phyloP scores from a whole-genome alignment of 1,140 invertebrate species.

The Batillaria attramentaria region DNA sequence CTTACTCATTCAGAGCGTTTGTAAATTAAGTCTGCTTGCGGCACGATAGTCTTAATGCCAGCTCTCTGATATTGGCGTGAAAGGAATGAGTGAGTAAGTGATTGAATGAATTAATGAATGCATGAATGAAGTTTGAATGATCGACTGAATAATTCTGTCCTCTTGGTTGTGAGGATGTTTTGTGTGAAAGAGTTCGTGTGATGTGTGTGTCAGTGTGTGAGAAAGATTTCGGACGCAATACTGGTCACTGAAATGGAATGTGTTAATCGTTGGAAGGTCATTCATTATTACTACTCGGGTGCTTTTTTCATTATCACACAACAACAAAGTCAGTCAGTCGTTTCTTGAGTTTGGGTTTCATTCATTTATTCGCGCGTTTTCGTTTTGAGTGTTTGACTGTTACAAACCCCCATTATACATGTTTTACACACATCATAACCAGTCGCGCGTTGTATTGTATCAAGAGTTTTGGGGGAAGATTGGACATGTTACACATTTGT shows the following conservation, averaged over 20 bases:
- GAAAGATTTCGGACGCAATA: background rate
- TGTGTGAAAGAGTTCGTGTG: background rate
- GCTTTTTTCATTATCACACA: background rate
- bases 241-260: background rate
- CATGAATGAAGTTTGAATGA: background rate
- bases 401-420: too few relatives aligned
- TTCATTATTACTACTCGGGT: background rate
- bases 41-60: too few relatives aligned
- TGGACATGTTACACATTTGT: too few relatives aligned
- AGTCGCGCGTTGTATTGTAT: too few relatives aligned
- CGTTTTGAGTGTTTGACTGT: too few relatives aligned
- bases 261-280: background rate
- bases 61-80: background rate
- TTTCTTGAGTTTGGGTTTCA: too few relatives aligned
- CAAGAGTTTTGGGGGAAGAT: too few relatives aligned
- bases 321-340: too few relatives aligned
- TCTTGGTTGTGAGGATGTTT: background rate
- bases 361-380: too few relatives aligned
- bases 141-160: background rate
- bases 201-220: background rate
- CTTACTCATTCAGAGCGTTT: too few relatives aligned
- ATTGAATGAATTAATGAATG: background rate
- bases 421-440: too few relatives aligned
- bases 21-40: too few relatives aligned
- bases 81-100: background rate